phyloP scores from a whole-genome alignment of 2,797 vertebrate genomes.

The Darevskia mixta region DNA sequence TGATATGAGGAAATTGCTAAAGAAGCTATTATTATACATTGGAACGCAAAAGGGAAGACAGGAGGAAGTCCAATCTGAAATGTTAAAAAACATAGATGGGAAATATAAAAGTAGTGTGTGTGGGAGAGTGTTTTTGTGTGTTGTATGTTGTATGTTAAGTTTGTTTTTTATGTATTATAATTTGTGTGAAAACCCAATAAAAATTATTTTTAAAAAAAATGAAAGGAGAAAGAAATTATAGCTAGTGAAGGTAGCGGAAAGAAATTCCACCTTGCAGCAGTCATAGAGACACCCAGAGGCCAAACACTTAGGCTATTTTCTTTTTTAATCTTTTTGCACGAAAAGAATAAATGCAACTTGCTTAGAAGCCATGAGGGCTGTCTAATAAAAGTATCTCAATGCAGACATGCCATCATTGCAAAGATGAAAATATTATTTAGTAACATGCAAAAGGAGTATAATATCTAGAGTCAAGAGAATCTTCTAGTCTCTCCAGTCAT shows the following conservation, averaged over 20 bases:
- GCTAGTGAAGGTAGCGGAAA: too few relatives aligned
- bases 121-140: too few relatives aligned
- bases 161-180: too few relatives aligned
- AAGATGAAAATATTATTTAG: not conserved
- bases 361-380: slow-evolving; percentile 5
- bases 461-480: not conserved
- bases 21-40: too few relatives aligned
- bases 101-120: too few relatives aligned
- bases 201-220: too few relatives aligned
- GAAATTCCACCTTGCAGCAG: not conserved
- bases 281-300: not conserved
- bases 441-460: not conserved
- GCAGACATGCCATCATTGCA: not conserved
- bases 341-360: slow-evolving; percentile 53
- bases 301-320: not conserved
- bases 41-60: too few relatives aligned
- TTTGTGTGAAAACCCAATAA: too few relatives aligned
- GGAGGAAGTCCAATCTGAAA: too few relatives aligned
- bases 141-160: too few relatives aligned
- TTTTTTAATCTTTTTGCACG: slow-evolving; percentile 38
- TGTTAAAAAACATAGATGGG: too few relatives aligned
- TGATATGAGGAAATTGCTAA: too few relatives aligned
- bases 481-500: not conserved
- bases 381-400: not conserved
- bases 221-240: slow-evolving; percentile 51